A percentile compares a stretch with the other conserved stretches of the same genome.
These are phyloP conservation scores for Neodiprion pinetum DNA, from an alignment of 1,140 invertebrate species.

Conservation along the genomic window DNA sequence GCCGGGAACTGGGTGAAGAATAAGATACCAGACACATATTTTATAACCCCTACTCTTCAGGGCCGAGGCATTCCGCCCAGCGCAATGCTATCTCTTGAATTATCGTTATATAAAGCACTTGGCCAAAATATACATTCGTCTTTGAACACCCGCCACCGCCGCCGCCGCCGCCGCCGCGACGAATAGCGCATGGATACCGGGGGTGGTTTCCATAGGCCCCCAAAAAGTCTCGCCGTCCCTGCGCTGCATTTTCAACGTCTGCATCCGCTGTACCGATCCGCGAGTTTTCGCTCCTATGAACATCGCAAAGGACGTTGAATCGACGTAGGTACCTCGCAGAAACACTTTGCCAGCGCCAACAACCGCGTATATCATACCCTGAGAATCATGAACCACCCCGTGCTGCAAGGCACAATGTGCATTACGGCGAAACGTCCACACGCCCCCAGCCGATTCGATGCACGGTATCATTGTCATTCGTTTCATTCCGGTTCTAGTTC, in stretches of 20 bases:
- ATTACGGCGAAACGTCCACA: slow-evolving; percentile 9
- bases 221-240: background rate
- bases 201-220: background rate
- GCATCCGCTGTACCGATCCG: too few relatives aligned
- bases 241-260: too few relatives aligned
- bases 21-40: slow-evolving; percentile 61
- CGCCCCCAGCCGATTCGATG: slow-evolving; percentile 41
- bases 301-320: too few relatives aligned
- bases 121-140: slow-evolving; percentile 45
- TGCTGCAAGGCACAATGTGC: background rate
- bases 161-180: background rate
- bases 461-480: slow-evolving; percentile 53
- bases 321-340: too few relatives aligned
- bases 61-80: slow-evolving; percentile 35
- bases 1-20: slow-evolving; percentile 55
- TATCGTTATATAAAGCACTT: slow-evolving; percentile 53
- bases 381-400: background rate
- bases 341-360: background rate
- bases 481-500: slow-evolving; percentile 28
- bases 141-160: slow-evolving; percentile 15
- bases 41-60: slow-evolving; percentile 44
- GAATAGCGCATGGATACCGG: background rate
- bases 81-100: slow-evolving; percentile 41
- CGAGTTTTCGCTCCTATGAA: too few relatives aligned
- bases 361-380: background rate